phyloP scores from a whole-genome alignment of 2,888 invertebrate species.

The Meiosimyza platycephala region DNA sequence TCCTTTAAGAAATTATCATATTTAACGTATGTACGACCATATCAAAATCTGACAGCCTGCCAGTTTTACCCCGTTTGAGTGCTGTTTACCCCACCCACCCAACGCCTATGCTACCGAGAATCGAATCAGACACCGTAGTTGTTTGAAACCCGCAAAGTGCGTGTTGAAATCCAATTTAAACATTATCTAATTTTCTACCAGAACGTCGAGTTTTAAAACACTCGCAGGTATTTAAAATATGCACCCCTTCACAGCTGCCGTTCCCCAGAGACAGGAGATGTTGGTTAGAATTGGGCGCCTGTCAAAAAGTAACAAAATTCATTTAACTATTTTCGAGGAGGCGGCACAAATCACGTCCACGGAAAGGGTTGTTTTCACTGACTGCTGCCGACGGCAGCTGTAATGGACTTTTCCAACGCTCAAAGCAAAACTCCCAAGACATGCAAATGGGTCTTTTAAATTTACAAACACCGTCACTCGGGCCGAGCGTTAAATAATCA shows the following conservation, averaged over 20 bases:
- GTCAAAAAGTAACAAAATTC: constrained; percentile 56
- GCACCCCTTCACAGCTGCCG: constrained; percentile 14
- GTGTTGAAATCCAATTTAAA: constrained; percentile 66
- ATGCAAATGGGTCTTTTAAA: constrained; percentile 52
- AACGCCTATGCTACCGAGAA: background rate
- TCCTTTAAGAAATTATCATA: too few species aligned
- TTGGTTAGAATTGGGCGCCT: constrained; percentile 33
- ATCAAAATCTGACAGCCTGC: too few species aligned
- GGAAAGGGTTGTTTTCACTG: constrained; percentile 17
- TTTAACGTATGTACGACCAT: too few species aligned
- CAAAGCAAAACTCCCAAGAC: constrained; percentile 40
- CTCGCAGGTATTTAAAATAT: constrained; percentile 30
- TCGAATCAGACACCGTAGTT: background rate
- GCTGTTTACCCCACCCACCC: too few species aligned
- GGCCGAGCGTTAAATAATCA: constrained; percentile 54
- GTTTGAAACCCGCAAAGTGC: constrained; percentile 61
- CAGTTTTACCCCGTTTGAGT: too few species aligned
- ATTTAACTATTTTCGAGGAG: constrained; percentile 49
- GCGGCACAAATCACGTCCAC: constrained; percentile 18
- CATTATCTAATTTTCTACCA: constrained; percentile 65
- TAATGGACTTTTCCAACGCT: background rate
- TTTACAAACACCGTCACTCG: too few species aligned
- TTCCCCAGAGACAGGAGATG: constrained; percentile 7
- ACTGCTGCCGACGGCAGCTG: constrained; percentile 40
- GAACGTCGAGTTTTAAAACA: constrained; percentile 26